Conservation (phyloP, 2,888 invertebrate genomes). For the Drosophila maculinotata region DNA sequence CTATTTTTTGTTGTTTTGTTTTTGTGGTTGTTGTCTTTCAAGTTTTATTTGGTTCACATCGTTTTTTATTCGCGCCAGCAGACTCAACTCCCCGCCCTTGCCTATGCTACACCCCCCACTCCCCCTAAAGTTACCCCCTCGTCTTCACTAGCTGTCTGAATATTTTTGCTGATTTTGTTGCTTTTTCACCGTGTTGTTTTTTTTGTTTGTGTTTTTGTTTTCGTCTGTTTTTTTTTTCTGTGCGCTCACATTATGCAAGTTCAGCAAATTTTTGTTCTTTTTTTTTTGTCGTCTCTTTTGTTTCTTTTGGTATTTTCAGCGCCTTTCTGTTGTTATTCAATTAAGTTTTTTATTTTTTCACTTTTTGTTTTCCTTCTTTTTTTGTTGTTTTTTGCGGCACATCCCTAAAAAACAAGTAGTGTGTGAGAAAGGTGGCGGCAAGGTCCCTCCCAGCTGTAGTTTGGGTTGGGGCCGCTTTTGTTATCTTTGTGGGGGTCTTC, state of each 20-base stretch:
- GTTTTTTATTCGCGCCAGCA: conserved; percentile 34
- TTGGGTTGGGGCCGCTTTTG: background rate
- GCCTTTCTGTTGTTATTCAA: conserved; percentile 69
- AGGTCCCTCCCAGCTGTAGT: background rate
- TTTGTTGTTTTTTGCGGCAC: conserved; percentile 5
- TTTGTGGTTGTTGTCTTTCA: conserved; percentile 25
- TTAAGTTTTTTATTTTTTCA: conserved; percentile 41
- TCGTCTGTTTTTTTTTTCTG: conserved; percentile 8
- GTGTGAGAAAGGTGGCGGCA: conserved; percentile 27
- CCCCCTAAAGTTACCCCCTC: background rate
- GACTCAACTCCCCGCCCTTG: conserved; percentile 8
- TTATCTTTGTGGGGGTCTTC: conserved; percentile 4
- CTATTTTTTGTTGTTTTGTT: conserved; percentile 3
- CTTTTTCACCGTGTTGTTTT: conserved; percentile 27
- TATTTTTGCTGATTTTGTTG: conserved; percentile 40
- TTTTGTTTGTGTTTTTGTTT: conserved; percentile 3
- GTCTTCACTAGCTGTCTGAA: conserved; percentile 19
- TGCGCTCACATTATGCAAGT: conserved; percentile 67
- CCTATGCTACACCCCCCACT: background rate
- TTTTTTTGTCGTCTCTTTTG: conserved; percentile 22
- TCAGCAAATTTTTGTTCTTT: conserved; percentile 54
- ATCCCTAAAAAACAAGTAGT: conserved; percentile 10
- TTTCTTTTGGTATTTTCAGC: conserved; percentile 46
- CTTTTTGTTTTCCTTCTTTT: conserved; percentile 3
- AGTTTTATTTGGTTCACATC: conserved; percentile 51